Base-by-base conservation (phyloP, 2,888 invertebrate genomes). In the Agonopterix arenella region DNA sequence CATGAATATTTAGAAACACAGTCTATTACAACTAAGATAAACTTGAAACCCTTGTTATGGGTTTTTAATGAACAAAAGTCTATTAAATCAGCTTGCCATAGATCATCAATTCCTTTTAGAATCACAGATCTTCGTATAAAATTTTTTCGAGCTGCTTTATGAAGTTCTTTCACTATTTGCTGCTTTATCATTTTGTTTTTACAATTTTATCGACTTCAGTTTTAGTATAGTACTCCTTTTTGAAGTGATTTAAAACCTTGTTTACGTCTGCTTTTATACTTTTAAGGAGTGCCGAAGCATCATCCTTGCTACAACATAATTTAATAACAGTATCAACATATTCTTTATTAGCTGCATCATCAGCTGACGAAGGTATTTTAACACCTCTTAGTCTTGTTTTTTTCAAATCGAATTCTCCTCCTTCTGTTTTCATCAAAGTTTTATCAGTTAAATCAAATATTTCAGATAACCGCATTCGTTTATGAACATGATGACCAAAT, bases 81-180 rank as follows among this genome's bases (percentile, higher is more conserved):
- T 45, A 64, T 74, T 5, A 81, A 60, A 66, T 84, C 80, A n/a
- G 72, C 71, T 66, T 83, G 82, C 79, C 73, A 79, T 11, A 77
- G 60, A 55, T 83, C 76, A 62, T 79, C 68, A 8, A 80, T 57
- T 44, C 68, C 75, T 55, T 70, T 71, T 42, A 73, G 60, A 11
- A 73, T 61, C 36, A 73, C 70, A 46, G 55, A 50, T 44, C 76
- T 57, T 36, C 73, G 56, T 36, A 56, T 57, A 50, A 62, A 73
- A 76, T 80, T 78, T 53, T 57, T 60, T 47, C 77, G 42, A 11
- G 52, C 57, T 43, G 40, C 8, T 58, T 56, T 55, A 46, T 45
- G 52, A 18, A 48, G 47, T 45, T 53, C 51, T 37, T 52, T 50
- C 28, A 54, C 36, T 13, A 47, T 38, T 10, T 44, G 11, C 8